Percentiles rank a stretch among this genome's conserved stretches.
These are phyloP conservation scores for Tetraneura akinire DNA, from an alignment of 1,140 invertebrate genomes.

Conservation along the genomic window DNA sequence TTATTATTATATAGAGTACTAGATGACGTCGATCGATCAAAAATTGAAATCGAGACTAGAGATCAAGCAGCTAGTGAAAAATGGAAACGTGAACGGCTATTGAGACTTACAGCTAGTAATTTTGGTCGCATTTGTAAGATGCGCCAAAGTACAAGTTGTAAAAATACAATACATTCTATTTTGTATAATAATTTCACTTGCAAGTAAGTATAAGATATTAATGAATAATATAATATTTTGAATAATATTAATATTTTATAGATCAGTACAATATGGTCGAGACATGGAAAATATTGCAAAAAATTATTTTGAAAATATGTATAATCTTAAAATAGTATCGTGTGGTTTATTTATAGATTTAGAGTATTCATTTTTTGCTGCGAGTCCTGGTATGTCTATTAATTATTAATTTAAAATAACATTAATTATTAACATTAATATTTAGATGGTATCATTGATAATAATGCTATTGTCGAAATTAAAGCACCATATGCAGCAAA, in stretches of 20 bases:
- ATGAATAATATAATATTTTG: not conserved
- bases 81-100: not conserved
- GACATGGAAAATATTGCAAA: not conserved
- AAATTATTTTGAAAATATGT: slow-evolving; percentile 4
- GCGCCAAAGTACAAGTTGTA: slow-evolving; percentile 3
- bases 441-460: slow-evolving; percentile 12
- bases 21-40: not conserved
- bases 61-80: not conserved
- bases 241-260: not conserved
- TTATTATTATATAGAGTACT: not conserved
- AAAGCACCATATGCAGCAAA: not conserved
- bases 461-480: not conserved
- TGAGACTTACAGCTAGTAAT: slow-evolving; percentile 14
- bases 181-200: slow-evolving; percentile 16
- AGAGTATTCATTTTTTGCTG: not conserved
- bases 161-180: slow-evolving; percentile 5
- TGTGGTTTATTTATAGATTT: slow-evolving; percentile 7
- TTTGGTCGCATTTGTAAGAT: slow-evolving; percentile 23
- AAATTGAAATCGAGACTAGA: not conserved
- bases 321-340: not conserved
- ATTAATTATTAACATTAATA: not conserved
- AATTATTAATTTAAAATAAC: not conserved
- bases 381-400: not conserved
- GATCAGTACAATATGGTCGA: slow-evolving; percentile 1
- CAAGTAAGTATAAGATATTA: not conserved